Percentiles rank a stretch among this genome's conserved stretches.
Conservation (phyloP, 2,113 vertebrate genomes). For the Anguilla japonica region DNA sequence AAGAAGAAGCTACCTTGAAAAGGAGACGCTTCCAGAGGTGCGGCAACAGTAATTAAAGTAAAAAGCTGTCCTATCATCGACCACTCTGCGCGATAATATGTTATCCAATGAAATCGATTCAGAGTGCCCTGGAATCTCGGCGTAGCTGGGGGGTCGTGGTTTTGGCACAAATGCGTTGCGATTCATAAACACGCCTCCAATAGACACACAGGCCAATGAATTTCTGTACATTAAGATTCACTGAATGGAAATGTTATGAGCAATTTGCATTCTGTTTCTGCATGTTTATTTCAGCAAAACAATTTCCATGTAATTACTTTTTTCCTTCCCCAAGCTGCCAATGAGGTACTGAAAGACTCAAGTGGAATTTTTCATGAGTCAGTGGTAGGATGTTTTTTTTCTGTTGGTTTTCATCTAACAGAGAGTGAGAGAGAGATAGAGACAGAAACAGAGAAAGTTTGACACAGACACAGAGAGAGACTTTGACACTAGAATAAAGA, state of each 20-base stretch:
- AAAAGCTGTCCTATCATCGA: no score
- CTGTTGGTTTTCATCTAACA: background rate
- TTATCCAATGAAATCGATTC: no score
- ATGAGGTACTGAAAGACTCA: background rate
- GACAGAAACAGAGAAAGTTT: background rate
- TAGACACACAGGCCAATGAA: background rate
- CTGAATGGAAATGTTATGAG: background rate
- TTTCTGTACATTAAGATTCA: background rate
- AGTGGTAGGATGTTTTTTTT: background rate
- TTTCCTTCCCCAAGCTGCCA: background rate
- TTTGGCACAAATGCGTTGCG: no score
- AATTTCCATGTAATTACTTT: slow-evolving; percentile 6
- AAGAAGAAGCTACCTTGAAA: no score
- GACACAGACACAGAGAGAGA: background rate
- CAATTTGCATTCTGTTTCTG: slow-evolving; percentile 3
- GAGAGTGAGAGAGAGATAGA: background rate
- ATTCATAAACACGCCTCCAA: background rate
- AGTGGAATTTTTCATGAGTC: slow-evolving; percentile 1
- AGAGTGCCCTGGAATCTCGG: no score
- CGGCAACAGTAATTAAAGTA: no score
- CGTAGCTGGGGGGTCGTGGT: no score
- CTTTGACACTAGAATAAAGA: no score
- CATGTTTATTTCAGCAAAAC: background rate
- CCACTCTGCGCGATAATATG: no score
- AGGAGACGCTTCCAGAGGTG: no score